Conservation (phyloP, 2,797 vertebrate genomes). For the Oreortyx pictus region DNA sequence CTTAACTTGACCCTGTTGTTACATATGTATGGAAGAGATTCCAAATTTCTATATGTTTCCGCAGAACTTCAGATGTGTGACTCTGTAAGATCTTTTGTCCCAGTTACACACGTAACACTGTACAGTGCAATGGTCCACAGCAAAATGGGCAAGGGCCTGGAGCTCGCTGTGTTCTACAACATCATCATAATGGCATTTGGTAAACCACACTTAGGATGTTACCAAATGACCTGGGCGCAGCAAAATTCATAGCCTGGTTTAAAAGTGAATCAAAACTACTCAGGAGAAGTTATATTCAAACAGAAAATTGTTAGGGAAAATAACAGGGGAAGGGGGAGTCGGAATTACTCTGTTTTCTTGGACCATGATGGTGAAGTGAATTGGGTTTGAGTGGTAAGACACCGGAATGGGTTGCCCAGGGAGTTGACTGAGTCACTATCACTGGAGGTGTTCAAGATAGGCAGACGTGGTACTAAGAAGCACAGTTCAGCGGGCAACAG, state of each 20-base stretch:
- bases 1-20: background rate
- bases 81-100: background rate
- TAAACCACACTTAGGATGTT: background rate
- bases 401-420: too few relatives aligned
- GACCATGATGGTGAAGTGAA: background rate
- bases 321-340: rapidly evolving
- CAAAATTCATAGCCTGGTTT: background rate
- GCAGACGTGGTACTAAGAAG: too few relatives aligned
- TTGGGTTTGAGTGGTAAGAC: too few relatives aligned
- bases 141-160: background rate
- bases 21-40: background rate
- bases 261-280: background rate
- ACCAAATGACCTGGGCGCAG: background rate
- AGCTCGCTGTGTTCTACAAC: background rate
- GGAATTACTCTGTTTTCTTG: background rate
- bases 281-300: background rate
- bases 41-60: background rate
- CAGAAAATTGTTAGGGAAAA: background rate
- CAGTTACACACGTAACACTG: background rate
- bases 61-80: background rate
- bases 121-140: background rate
- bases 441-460: too few relatives aligned
- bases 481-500: too few relatives aligned
- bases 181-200: background rate
- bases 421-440: too few relatives aligned